phyloP scores from a whole-genome alignment of 1,140 invertebrate genomes.

The Theocolax elegans region DNA sequence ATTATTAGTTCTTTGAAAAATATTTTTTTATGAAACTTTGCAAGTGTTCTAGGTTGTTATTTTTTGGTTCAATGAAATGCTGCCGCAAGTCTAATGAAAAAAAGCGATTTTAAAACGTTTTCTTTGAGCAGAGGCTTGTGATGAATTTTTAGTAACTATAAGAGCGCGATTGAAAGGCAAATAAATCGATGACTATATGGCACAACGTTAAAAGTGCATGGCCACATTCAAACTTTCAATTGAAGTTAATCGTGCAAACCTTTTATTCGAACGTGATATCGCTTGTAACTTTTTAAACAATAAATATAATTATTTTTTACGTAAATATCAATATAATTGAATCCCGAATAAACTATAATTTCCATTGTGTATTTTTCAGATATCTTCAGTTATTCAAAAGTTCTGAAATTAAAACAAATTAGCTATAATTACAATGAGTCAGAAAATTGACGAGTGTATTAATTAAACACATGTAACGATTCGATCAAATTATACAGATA shows the following conservation, averaged over 20 bases:
- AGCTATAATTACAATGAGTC: too few relatives aligned
- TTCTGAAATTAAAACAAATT: too few relatives aligned
- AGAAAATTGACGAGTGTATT: too few relatives aligned
- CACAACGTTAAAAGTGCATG: background rate
- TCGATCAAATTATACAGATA: too few relatives aligned
- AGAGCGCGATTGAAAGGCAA: background rate
- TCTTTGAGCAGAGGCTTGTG: background rate
- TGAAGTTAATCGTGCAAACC: background rate
- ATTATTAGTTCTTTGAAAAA: conserved; percentile 36
- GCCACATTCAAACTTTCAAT: background rate
- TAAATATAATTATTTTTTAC: too few relatives aligned
- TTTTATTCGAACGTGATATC: too few relatives aligned
- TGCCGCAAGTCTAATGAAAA: background rate
- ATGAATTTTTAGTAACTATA: background rate
- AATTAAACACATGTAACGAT: too few relatives aligned
- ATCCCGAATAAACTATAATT: too few relatives aligned
- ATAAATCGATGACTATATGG: background rate
- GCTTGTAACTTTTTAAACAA: too few relatives aligned
- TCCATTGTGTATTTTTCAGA: too few relatives aligned
- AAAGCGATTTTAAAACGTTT: background rate
- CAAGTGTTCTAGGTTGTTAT: background rate
- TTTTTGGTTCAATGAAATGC: background rate
- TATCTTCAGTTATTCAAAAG: too few relatives aligned
- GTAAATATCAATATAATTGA: too few relatives aligned
- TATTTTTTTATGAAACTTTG: conserved; percentile 32